phyloP scores from a whole-genome alignment of 2,888 invertebrate species.

The Suillia variegata region DNA sequence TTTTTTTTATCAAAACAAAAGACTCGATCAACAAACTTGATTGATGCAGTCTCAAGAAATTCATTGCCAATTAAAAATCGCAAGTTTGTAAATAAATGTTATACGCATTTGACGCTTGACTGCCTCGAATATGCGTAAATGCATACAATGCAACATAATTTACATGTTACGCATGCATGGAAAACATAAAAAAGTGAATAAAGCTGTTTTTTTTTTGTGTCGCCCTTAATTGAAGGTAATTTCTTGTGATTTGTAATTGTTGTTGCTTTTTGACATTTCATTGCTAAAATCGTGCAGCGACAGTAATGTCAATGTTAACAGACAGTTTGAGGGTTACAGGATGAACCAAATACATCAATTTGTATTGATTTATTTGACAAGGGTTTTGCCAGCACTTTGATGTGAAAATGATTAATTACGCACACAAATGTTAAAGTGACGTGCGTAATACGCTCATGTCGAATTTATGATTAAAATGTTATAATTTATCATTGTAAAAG shows the following conservation, averaged over 20 bases:
- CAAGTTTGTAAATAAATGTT: not conserved
- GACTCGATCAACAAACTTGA: not conserved
- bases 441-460: too few species aligned
- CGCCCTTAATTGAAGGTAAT: not conserved
- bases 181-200: not conserved
- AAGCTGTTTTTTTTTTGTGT: not conserved
- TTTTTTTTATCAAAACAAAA: too few species aligned
- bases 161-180: constrained; percentile 43
- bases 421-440: too few species aligned
- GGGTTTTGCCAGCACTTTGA: too few species aligned
- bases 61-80: not conserved
- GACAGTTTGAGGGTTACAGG: constrained; percentile 33
- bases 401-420: too few species aligned
- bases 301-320: not conserved
- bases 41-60: not conserved
- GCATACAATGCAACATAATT: constrained; percentile 27
- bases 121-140: not conserved
- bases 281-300: constrained; percentile 35
- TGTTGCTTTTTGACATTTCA: constrained; percentile 40
- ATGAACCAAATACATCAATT: constrained; percentile 49
- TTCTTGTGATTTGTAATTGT: constrained; percentile 4
- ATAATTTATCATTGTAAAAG: too few species aligned
- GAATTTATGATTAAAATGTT: too few species aligned
- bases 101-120: not conserved
- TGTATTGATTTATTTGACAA: too few species aligned